Evolutionary conservation across 2,113 vertebrate genomes (phyloP), one percentile per base, ranked within the genome.

Genomic region (Prionailurus viverrinus): DNA sequence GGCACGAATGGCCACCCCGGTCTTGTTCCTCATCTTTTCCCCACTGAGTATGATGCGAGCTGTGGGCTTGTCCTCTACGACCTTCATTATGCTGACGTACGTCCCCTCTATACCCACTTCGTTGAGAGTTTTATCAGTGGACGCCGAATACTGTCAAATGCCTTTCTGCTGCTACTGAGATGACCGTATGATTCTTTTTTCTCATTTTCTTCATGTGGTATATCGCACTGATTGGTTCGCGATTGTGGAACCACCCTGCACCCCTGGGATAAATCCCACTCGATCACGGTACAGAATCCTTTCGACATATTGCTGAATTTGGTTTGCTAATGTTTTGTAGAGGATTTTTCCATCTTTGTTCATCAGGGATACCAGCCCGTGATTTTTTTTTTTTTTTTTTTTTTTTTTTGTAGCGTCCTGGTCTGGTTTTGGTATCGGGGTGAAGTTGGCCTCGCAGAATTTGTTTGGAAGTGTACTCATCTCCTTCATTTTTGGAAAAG

Each of bases 31-130:
- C 16, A 12, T 79, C 48, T 1, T 65, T 53, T 33, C 76, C 29
- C 31, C 31, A 33, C 29, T 0, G 18, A 21, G 45, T 9, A 21
- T 4, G 16, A 33, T 0, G 4, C 1, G 29, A 33, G 15, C 74
- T 5, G 45, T 33, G 74, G 73, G 29, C 45, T 27, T 78, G 45
- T 51, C 45, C 15, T 14, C 4, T 29, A 48, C 8, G 16, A 29
- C 45, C 45, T 33, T 51, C 19, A 12, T 12, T 33, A 18, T 1
- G 0, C 18, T 79, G 48, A n/a, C 29, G 16, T 33, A 79, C 4
- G 10, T 53, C 33, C 31, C 45, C 48, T 19, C 76, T 53, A 48
- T 4, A 33, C 76, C 48, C 18, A 23, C 76, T 79, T 51, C 18
- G 16, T 18, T 12, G 31, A 31, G 14, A 53, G 48, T 73, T 73